A percentile compares a stretch with the other conserved stretches of the same genome.
Evolutionary conservation across 2,888 invertebrate species (phyloP).

Genomic region (Pollenia labialis): DNA sequence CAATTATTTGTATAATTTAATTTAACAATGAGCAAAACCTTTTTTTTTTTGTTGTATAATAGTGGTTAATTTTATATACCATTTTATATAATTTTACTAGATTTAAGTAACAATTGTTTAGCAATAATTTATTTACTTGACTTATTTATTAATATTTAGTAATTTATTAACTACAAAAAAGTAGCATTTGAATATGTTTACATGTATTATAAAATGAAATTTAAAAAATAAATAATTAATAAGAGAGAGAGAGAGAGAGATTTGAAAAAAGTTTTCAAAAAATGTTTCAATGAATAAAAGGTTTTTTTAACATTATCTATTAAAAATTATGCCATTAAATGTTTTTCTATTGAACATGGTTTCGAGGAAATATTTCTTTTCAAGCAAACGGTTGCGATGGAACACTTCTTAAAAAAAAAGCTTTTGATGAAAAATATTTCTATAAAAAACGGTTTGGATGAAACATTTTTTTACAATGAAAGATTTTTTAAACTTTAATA

Average conservation of each 20-base stretch:
- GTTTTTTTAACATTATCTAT: no score
- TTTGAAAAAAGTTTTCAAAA: no score
- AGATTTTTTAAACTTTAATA: no score
- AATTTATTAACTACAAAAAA: conserved; percentile 59
- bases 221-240: conserved; percentile 9
- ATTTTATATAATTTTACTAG: conserved; percentile 56
- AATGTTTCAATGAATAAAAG: no score
- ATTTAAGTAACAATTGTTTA: conserved; percentile 71
- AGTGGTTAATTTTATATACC: conserved; percentile 31
- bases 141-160: conserved; percentile 12
- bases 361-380: no score
- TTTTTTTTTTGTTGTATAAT: conserved; percentile 8
- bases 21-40: conserved; percentile 64
- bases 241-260: conserved; percentile 5
- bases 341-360: no score
- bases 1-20: conserved; percentile 37
- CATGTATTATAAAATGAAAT: conserved; percentile 3
- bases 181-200: conserved; percentile 35
- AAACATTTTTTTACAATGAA: no score
- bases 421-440: no score
- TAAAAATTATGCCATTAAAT: no score
- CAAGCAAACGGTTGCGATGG: no score
- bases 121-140: conserved; percentile 51
- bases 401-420: no score
- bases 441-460: no score